Evolutionary conservation across 2,888 invertebrate genomes (phyloP).

Genomic region (Trissolcus japonicus): DNA sequence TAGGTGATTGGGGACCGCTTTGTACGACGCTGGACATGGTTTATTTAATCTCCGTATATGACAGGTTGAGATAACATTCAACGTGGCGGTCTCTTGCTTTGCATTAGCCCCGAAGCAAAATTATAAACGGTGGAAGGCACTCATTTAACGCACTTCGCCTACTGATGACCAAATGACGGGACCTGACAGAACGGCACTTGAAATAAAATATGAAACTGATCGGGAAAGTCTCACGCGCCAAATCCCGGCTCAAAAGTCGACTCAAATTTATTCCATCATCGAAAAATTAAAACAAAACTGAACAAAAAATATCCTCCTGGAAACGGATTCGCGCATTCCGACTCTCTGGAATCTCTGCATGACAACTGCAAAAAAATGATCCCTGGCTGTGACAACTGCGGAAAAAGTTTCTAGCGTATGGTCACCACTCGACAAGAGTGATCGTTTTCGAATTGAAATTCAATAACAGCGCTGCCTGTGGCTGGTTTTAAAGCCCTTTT

Average conservation of each 20-base stretch:
- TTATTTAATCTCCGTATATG: constrained; percentile 55
- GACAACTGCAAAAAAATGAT: constrained; percentile 38
- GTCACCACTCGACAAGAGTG: constrained; percentile 73
- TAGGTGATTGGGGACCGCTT: constrained; percentile 50
- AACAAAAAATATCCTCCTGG: no score
- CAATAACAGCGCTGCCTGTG: constrained; percentile 60
- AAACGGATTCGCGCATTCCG: no score
- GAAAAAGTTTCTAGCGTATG: neutral
- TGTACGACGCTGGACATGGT: constrained; percentile 55
- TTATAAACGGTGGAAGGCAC: constrained; percentile 55
- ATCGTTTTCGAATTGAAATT: constrained; percentile 76
- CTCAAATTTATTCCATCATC: no score
- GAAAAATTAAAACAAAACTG: no score
- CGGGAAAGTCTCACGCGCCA: constrained; percentile 43
- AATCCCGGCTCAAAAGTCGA: constrained; percentile 25
- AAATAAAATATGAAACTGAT: constrained; percentile 51
- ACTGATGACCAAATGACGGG: constrained; percentile 56
- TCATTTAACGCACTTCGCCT: constrained; percentile 52
- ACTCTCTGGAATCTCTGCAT: constrained; percentile 10
- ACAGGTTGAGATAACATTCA: constrained; percentile 57
- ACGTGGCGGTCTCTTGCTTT: constrained; percentile 51
- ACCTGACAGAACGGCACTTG: constrained; percentile 50
- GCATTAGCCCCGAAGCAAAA: constrained; percentile 55
- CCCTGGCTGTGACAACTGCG: constrained; percentile 47
- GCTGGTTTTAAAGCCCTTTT: constrained; percentile 45